Evolutionary conservation across 2,888 invertebrate species (phyloP), one percentile per base, ranked within the genome.

Genomic region (Nemoura dubitans): DNA sequence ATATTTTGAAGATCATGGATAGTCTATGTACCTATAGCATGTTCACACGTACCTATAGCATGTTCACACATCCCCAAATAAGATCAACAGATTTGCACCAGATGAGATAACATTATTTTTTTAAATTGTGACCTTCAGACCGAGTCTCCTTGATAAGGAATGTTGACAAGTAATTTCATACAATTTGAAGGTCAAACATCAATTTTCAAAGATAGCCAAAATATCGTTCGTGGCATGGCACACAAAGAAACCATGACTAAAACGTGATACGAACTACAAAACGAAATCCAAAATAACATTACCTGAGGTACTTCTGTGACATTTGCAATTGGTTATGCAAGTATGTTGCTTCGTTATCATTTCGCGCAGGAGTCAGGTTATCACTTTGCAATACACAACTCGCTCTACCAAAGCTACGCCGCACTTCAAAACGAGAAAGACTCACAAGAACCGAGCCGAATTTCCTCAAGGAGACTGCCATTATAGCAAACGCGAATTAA

Each of bases 221-320:
- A 21, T 59, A 59, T 2, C 3, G 21, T 59, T 59, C 59, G 59
- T 59, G 59, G 59, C 59, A 36, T 36, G 10, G 5, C 36, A 36
- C 36, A 59, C 59, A 59, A 59, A 59, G 59, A 59, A 59, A 10
- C 21, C 21, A 59, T 59, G 59, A 59, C 59, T 59, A 14, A 59
- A 21, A 59, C 59, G 3, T 2, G 6, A 10, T 7, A 59, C 59
- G 21, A 21, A 59, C 59, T 1, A 59, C 16, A 78, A 26, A 26
- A 78, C 3, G n/a, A 78, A 5, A 27, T 27, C 27, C 7, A 78
- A 26, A 25, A 25, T 7, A 3, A 27, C 29, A 27, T 81, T 81
- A 81, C 81, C 81, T 28, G n/a, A 81, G 30, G 27, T 81, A 81
- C n/a, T 29, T 81, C 28, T 29, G 28, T 81, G 81, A 30, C 28